These are phyloP conservation scores for Drosophila demipolita DNA, from an alignment of 2,888 invertebrate species.

Conservation along the genomic window DNA sequence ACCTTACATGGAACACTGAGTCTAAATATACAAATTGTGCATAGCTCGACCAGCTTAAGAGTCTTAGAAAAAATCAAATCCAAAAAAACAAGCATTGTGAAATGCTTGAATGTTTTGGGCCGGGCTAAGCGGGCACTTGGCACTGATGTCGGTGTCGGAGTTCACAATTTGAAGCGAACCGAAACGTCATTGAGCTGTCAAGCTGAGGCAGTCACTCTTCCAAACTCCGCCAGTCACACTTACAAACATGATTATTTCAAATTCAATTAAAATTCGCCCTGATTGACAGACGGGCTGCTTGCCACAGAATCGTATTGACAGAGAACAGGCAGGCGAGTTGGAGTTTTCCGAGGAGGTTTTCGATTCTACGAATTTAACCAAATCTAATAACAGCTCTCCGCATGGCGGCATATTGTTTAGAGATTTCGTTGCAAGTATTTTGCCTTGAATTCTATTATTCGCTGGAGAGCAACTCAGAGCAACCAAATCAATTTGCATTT, in stretches of 20 bases:
- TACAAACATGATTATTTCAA: conserved; percentile 43
- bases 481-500: neutral
- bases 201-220: conserved; percentile 20
- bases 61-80: neutral
- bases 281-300: conserved; percentile 70
- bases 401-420: conserved; percentile 51
- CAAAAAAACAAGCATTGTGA: conserved; percentile 2
- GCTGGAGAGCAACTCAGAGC: neutral
- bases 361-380: conserved; percentile 37
- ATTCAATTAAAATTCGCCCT: conserved; percentile 72
- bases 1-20: neutral
- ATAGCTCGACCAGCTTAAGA: neutral
- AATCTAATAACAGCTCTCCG: conserved; percentile 39
- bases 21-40: neutral
- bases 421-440: neutral
- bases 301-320: conserved; percentile 35
- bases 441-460: neutral
- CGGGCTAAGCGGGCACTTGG: conserved; percentile 10
- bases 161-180: conserved; percentile 28
- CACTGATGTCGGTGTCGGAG: conserved; percentile 15
- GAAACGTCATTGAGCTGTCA: conserved; percentile 72
- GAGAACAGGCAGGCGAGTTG: neutral
- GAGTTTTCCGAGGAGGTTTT: conserved; percentile 30
- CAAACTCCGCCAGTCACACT: conserved; percentile 5
- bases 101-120: conserved; percentile 13